Percentiles rank a stretch among this genome's conserved stretches.
Evolutionary conservation across 2,113 vertebrate species (phyloP).

Genomic region (Otus sunia): DNA sequence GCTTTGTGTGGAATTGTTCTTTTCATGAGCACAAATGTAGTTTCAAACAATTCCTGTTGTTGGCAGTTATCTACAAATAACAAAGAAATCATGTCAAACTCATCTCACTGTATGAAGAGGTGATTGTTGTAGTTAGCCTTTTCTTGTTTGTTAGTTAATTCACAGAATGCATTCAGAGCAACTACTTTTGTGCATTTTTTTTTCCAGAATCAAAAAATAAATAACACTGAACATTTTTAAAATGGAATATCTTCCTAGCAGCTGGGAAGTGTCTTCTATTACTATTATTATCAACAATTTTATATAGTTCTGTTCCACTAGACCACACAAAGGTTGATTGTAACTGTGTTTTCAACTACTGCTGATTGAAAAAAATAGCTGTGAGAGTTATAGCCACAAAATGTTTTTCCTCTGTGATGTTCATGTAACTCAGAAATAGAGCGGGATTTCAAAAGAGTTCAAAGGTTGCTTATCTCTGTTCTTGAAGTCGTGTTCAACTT

Average conservation of each 20-base stretch:
- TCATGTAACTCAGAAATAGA: background rate
- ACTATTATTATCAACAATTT: background rate
- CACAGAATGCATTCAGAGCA: background rate
- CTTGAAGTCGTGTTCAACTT: background rate
- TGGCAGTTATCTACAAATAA: background rate
- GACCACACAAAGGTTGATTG: background rate
- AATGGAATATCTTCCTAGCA: background rate
- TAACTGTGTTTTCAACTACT: background rate
- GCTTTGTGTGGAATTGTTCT: background rate
- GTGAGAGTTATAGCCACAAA: background rate
- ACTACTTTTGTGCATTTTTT: background rate
- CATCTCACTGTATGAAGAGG: background rate
- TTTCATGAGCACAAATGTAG: background rate
- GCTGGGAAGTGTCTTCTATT: background rate
- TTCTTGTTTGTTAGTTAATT: slow-evolving; percentile 9
- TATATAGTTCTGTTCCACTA: background rate
- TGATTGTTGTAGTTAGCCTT: background rate
- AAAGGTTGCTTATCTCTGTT: background rate
- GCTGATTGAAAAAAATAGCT: background rate
- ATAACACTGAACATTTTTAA: background rate
- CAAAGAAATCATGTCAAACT: background rate
- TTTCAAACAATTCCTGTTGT: background rate
- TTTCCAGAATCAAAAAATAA: background rate
- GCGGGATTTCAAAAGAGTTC: background rate
- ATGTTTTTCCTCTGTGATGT: background rate